A percentile compares a stretch with the other conserved stretches of the same genome.
These are phyloP conservation scores for Arenaria interpres DNA, from an alignment of 2,113 vertebrate species.

Conservation along the genomic window DNA sequence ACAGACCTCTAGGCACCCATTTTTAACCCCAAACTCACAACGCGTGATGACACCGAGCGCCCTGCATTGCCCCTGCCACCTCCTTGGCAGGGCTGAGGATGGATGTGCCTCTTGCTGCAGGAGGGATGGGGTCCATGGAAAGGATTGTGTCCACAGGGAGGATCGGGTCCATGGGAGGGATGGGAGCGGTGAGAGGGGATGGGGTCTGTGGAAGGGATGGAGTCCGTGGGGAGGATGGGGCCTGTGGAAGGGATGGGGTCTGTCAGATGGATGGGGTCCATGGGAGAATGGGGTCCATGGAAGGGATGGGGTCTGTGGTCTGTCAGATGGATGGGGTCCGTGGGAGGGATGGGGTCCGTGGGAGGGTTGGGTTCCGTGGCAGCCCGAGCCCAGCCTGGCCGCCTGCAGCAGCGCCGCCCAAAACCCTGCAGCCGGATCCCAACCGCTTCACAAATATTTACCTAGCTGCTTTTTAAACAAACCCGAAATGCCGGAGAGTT, in stretches of 20 bases:
- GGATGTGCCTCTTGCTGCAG: fast-evolving
- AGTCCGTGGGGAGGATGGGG: too few relatives aligned
- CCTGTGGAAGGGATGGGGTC: too few relatives aligned
- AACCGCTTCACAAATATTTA: slow-evolving; percentile 56
- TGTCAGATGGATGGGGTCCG: not conserved
- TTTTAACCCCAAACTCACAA: not conserved
- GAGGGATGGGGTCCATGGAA: not conserved
- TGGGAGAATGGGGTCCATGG: not conserved
- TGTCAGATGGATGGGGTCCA: not conserved
- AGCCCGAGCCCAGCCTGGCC: not conserved
- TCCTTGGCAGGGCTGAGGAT: not conserved
- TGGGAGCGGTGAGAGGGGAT: not conserved
- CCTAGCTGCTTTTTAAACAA: slow-evolving; percentile 51
- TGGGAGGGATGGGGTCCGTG: not conserved
- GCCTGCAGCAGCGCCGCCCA: not conserved
- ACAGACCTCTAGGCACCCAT: not conserved
- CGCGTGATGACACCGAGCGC: fast-evolving
- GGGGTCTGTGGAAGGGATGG: too few relatives aligned
- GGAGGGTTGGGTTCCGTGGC: not conserved
- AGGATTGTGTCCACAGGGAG: not conserved
- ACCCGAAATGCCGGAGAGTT: slow-evolving; percentile 29
- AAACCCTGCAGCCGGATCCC: slow-evolving; percentile 10
- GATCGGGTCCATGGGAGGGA: not conserved
- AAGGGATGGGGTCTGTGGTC: not conserved
- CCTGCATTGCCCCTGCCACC: not conserved